Percentiles rank a stretch among this genome's conserved stretches.
phyloP scores from a whole-genome alignment of 2,113 vertebrate species.

The Mionectes macconnelli region DNA sequence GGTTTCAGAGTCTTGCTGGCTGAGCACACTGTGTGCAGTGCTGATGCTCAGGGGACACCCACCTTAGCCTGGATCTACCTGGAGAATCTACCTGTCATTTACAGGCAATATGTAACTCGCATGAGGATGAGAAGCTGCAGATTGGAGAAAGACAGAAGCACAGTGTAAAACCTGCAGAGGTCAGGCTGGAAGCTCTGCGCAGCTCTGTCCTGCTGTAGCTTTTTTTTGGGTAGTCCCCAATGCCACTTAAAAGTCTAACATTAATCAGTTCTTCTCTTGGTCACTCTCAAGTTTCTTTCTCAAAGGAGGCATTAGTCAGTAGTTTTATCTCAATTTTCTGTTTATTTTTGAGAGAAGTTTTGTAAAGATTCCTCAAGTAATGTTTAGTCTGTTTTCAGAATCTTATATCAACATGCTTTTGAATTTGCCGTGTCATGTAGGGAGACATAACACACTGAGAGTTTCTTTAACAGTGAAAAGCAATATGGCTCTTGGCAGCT shows the following conservation, averaged over 20 bases:
- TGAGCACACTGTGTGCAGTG: fast-evolving
- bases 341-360: slow-evolving; percentile 56
- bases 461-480: slow-evolving; percentile 39
- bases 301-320: slow-evolving; percentile 15
- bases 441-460: slow-evolving; percentile 13
- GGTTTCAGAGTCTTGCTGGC: not conserved
- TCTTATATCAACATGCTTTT: slow-evolving; percentile 50
- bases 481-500: slow-evolving; percentile 59
- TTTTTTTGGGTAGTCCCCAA: not conserved
- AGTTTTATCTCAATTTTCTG: slow-evolving; percentile 34
- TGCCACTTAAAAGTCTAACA: not conserved
- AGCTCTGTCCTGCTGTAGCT: not conserved
- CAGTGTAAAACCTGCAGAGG: not conserved
- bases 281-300: slow-evolving; percentile 45
- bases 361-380: slow-evolving; percentile 47
- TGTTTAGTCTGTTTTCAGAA: slow-evolving; percentile 71
- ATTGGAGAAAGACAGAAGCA: not conserved
- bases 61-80: not conserved
- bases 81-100: not conserved
- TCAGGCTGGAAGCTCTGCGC: not conserved
- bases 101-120: not conserved
- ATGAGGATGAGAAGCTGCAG: not conserved
- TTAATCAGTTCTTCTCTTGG: not conserved
- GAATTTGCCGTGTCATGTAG: slow-evolving; percentile 4
- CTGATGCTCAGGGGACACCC: not conserved